Percentiles rank a stretch among this genome's conserved stretches.
These are phyloP conservation scores for Limonius californicus DNA, from an alignment of 1,140 invertebrate genomes.

Conservation along the genomic window DNA sequence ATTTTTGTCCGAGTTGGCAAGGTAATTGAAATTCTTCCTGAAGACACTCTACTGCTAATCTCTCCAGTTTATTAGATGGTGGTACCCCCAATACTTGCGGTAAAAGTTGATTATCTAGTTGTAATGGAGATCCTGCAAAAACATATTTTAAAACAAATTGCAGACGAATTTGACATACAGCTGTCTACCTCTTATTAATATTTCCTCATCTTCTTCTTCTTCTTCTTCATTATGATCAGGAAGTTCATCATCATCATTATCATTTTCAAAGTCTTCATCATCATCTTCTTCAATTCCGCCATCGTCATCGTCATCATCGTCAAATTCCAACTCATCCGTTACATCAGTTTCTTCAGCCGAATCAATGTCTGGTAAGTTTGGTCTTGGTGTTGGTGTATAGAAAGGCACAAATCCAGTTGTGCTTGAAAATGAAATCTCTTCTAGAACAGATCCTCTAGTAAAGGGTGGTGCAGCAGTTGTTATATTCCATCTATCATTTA, in stretches of 20 bases:
- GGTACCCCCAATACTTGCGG: slow-evolving; percentile 38
- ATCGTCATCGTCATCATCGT: slow-evolving; percentile 45
- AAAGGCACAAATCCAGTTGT: no score
- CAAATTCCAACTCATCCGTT: slow-evolving; percentile 44
- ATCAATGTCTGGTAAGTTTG: slow-evolving; percentile 22
- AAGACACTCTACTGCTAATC: slow-evolving; percentile 64
- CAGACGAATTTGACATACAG: no score
- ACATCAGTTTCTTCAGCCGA: slow-evolving; percentile 45
- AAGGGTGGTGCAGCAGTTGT: background rate
- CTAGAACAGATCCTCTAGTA: background rate
- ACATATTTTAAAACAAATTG: no score
- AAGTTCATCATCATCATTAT: background rate
- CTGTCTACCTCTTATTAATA: no score
- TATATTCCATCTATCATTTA: background rate
- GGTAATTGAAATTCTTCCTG: slow-evolving; percentile 60
- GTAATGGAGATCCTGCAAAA: slow-evolving; percentile 19
- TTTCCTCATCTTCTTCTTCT: no score
- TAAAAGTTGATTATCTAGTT: slow-evolving; percentile 50
- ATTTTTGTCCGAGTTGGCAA: slow-evolving; percentile 83
- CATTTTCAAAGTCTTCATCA: background rate
- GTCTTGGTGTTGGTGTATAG: no score
- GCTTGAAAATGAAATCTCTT: no score
- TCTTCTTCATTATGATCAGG: no score
- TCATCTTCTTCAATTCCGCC: slow-evolving; percentile 35
- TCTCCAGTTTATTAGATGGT: slow-evolving; percentile 51